Evolutionary conservation across 2,113 vertebrate genomes (phyloP).

Genomic region (Poeciliopsis occidentalis): DNA sequence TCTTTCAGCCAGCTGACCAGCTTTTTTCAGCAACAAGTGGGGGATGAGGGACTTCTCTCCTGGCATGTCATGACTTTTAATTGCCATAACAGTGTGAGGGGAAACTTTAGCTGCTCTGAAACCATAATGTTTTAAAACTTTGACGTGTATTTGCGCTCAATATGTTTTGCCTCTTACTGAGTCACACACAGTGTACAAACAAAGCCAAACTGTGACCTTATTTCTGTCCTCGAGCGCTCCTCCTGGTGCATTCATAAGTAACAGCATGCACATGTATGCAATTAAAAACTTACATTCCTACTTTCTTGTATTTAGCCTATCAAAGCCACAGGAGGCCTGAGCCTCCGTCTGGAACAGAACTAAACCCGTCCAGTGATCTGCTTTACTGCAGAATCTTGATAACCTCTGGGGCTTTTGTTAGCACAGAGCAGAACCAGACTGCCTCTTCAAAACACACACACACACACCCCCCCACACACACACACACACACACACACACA

Average conservation of each 20-base stretch:
- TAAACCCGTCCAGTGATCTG: conserved; percentile 44
- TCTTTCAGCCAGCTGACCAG: no score
- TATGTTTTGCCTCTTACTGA: conserved; percentile 17
- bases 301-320: conserved; percentile 2
- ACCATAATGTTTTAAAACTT: conserved; percentile 79
- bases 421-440: conserved; percentile 72
- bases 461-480: conserved; percentile 49
- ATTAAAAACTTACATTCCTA: conserved; percentile 1
- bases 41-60: no score
- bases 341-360: conserved; percentile 12
- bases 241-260: background rate
- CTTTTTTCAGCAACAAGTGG: no score
- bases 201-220: conserved; percentile 16
- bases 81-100: no score
- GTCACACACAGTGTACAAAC: conserved; percentile 22
- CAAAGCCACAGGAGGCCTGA: conserved; percentile 22
- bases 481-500: conserved; percentile 29
- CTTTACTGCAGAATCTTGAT: conserved; percentile 52
- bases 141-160: conserved; percentile 42
- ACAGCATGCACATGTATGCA: background rate
- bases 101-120: conserved; percentile 67
- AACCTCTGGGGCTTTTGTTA: conserved; percentile 68
- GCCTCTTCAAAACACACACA: conserved; percentile 69
- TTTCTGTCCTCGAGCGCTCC: conserved; percentile 26
- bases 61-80: no score